Conservation (phyloP, 23 tunicate species). For the Styela clava region DNA sequence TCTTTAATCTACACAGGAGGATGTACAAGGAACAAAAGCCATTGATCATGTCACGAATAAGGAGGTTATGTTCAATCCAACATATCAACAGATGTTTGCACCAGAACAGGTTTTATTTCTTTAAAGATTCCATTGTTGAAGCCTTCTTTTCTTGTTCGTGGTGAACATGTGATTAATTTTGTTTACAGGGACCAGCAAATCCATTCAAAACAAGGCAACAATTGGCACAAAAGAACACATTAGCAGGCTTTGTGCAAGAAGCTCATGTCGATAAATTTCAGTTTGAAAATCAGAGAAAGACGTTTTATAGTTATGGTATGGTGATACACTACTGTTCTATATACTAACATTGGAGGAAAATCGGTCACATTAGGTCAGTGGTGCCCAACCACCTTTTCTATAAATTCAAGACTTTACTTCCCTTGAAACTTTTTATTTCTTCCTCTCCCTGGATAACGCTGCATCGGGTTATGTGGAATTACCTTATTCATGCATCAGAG, state of each 20-base stretch:
- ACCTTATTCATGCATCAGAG: too few species aligned
- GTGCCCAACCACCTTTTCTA: too few species aligned
- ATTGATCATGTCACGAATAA: slow-evolving; percentile 64
- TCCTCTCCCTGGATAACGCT: too few species aligned
- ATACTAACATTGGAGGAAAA: too few species aligned
- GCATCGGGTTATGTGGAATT: too few species aligned
- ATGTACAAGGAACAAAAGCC: slow-evolving; percentile 8
- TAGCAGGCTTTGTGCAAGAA: slow-evolving; percentile 86
- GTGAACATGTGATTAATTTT: not conserved
- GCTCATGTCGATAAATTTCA: slow-evolving; percentile 83
- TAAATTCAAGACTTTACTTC: too few species aligned
- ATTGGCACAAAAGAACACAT: slow-evolving; percentile 78
- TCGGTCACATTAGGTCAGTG: too few species aligned
- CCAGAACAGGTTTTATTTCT: slow-evolving; percentile 86
- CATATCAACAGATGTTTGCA: slow-evolving; percentile 76
- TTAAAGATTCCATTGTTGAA: too few species aligned
- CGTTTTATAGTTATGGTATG: slow-evolving; percentile 96
- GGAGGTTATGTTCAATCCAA: slow-evolving; percentile 88
- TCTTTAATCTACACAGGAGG: not conserved
- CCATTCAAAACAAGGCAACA: slow-evolving; percentile 92
- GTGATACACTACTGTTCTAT: too few species aligned
- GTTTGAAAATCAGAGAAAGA: slow-evolving; percentile 96
- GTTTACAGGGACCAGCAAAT: slow-evolving; percentile 76
- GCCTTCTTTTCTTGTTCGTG: not conserved
- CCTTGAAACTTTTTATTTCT: too few species aligned